phyloP scores from a whole-genome alignment of 2,888 invertebrate genomes.

The Mimumesa dahlbomi region DNA sequence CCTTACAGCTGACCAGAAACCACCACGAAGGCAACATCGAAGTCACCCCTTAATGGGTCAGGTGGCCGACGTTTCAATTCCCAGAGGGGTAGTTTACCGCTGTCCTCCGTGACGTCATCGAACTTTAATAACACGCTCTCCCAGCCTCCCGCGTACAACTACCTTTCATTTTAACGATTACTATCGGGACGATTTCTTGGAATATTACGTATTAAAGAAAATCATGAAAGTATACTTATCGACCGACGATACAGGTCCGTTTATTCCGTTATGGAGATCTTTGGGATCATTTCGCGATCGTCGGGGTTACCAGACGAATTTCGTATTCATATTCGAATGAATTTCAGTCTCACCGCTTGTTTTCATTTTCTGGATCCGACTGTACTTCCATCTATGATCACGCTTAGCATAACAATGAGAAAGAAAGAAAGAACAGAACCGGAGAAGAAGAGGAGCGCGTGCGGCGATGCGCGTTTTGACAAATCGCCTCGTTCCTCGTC shows the following conservation, averaged over 20 bases:
- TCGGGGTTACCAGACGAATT: slow-evolving; percentile 3
- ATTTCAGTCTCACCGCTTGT: slow-evolving; percentile 19
- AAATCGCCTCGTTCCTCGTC: slow-evolving; percentile 72
- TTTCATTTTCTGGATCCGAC: slow-evolving; percentile 33
- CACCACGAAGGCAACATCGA: slow-evolving; percentile 59
- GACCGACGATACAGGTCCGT: too few relatives aligned
- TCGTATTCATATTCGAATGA: slow-evolving; percentile 30
- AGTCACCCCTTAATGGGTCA: slow-evolving; percentile 71
- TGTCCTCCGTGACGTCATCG: slow-evolving; percentile 62
- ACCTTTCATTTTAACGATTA: neutral
- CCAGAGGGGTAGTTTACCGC: slow-evolving; percentile 58
- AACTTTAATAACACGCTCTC: slow-evolving; percentile 46
- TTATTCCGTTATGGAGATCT: too few relatives aligned
- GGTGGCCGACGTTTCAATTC: slow-evolving; percentile 66
- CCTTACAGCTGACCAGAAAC: slow-evolving; percentile 69
- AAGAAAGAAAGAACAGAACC: slow-evolving; percentile 48
- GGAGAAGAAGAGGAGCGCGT: slow-evolving; percentile 43
- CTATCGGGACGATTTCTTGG: neutral
- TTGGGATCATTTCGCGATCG: too few relatives aligned
- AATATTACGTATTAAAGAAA: neutral
- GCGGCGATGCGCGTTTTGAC: slow-evolving; percentile 74
- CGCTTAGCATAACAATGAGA: slow-evolving; percentile 75
- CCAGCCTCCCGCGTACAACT: neutral
- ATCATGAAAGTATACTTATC: neutral
- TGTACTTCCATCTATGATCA: slow-evolving; percentile 65